These are phyloP conservation scores for Drosophila nr. perissopoda DNA, from an alignment of 2,888 invertebrate genomes.

Conservation along the genomic window DNA sequence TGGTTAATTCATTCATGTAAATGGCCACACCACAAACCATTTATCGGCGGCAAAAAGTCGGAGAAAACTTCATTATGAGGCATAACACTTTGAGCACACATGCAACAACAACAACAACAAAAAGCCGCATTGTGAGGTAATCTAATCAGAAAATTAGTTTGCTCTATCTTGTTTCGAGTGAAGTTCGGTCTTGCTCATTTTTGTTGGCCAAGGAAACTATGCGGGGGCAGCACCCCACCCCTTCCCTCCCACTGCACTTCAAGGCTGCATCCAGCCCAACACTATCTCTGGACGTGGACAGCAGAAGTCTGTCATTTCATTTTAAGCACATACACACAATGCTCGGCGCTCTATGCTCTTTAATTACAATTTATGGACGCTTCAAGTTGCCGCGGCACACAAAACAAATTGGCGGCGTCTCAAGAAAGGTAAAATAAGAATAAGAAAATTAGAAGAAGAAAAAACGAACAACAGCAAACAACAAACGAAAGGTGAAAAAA, in stretches of 20 bases:
- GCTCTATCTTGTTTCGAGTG: slow-evolving; percentile 62
- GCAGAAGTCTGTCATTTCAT: slow-evolving; percentile 1
- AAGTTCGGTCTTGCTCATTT: slow-evolving; percentile 50
- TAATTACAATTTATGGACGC: slow-evolving; percentile 77
- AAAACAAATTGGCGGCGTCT: slow-evolving; percentile 55
- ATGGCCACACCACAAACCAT: not conserved
- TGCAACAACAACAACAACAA: no score
- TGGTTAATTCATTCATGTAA: not conserved
- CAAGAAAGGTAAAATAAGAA: slow-evolving; percentile 56
- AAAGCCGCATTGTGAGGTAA: slow-evolving; percentile 58
- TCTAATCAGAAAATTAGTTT: slow-evolving; percentile 72
- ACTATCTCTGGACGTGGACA: not conserved
- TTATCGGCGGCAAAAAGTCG: not conserved
- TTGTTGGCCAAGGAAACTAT: slow-evolving; percentile 53
- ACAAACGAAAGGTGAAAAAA: slow-evolving; percentile 27
- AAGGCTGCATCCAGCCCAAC: not conserved
- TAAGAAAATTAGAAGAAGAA: slow-evolving; percentile 2
- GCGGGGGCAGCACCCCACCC: not conserved
- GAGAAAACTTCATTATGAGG: not conserved
- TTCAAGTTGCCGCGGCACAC: slow-evolving; percentile 56
- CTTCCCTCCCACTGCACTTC: accelerated
- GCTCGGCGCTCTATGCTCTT: slow-evolving; percentile 41
- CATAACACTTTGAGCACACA: not conserved
- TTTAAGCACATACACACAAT: slow-evolving; percentile 6
- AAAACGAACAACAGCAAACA: slow-evolving; percentile 4